A percentile compares a stretch with the other conserved stretches of the same genome.
Conservation (phyloP, 2,113 vertebrate species). For the Anguilla japonica region DNA sequence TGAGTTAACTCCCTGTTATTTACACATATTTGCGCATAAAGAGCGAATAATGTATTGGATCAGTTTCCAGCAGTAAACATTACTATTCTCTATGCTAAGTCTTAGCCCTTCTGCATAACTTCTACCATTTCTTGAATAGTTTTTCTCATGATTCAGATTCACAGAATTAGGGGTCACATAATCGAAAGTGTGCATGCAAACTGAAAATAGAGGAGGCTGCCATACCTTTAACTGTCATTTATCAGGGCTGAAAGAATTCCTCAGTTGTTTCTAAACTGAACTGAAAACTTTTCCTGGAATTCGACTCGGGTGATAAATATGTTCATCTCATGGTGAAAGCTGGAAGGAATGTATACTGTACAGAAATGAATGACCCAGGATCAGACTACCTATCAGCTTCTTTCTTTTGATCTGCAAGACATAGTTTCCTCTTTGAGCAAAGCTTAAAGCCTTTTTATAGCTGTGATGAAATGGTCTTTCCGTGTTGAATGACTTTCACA, state of each 20-base stretch:
- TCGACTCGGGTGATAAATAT: background rate
- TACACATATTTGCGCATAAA: background rate
- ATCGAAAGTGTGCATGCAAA: background rate
- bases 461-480: conserved; percentile 42
- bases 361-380: background rate
- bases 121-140: background rate
- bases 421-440: conserved; percentile 37
- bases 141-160: background rate
- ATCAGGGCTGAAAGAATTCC: background rate
- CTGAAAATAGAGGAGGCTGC: background rate
- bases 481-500: conserved; percentile 41
- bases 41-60: background rate
- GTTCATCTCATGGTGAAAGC: background rate
- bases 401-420: conserved; percentile 42
- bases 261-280: background rate
- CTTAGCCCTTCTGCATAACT: background rate
- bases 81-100: background rate
- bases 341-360: background rate
- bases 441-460: conserved; percentile 30
- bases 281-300: background rate
- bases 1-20: conserved; percentile 10
- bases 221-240: background rate
- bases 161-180: background rate
- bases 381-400: conserved; percentile 14
- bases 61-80: background rate